Conservation (phyloP, 2,797 vertebrate species). For the Remorina albescens region DNA sequence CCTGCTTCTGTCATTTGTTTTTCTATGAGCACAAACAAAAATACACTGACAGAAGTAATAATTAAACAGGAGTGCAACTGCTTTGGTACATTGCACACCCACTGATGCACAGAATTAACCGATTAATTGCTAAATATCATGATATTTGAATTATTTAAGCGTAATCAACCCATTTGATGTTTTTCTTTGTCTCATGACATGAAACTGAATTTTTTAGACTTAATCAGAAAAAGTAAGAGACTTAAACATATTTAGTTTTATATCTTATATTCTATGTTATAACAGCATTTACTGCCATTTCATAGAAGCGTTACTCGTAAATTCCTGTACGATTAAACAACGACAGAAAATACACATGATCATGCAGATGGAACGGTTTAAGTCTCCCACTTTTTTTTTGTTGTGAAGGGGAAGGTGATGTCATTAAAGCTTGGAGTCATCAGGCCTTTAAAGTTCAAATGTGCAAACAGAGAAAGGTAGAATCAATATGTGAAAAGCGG, state of each 20-base stretch:
- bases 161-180: not conserved
- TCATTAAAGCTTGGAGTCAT: slow-evolving; percentile 29
- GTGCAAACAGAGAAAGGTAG: slow-evolving; percentile 58
- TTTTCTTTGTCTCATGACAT: slow-evolving; percentile 13
- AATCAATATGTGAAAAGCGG: slow-evolving; percentile 54
- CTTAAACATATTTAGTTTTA: not conserved
- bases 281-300: not conserved
- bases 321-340: not conserved
- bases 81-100: slow-evolving; percentile 4
- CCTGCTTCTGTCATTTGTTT: slow-evolving; percentile 25
- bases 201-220: slow-evolving; percentile 16
- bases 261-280: not conserved
- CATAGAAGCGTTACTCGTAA: not conserved
- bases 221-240: slow-evolving; percentile 12
- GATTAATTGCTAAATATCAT: not conserved
- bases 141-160: not conserved
- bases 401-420: slow-evolving; percentile 4
- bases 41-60: too few relatives aligned
- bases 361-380: slow-evolving; percentile 10
- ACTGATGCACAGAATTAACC: not conserved
- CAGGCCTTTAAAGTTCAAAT: slow-evolving; percentile 47
- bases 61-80: slow-evolving; percentile 12
- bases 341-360: not conserved
- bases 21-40: too few relatives aligned
- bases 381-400: slow-evolving; percentile 4